phyloP scores from a whole-genome alignment of 1,140 invertebrate species.

The Drosophila azteca region DNA sequence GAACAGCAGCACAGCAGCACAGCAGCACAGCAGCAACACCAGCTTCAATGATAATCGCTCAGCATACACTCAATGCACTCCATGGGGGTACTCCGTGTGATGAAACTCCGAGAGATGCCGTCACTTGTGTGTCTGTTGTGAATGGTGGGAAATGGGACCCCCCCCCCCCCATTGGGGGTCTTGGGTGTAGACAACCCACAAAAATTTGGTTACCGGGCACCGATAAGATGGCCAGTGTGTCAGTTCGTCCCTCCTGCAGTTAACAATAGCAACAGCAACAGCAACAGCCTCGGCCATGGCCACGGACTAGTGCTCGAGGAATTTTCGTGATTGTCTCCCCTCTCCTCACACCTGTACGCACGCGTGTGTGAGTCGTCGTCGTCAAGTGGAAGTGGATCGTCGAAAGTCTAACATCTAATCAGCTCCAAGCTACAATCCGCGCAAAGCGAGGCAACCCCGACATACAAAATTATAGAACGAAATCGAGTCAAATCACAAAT shows the following conservation, averaged over 20 bases:
- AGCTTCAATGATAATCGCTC: slow-evolving; percentile 31
- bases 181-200: slow-evolving; percentile 15
- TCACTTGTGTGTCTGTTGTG: too few relatives aligned
- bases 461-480: not conserved
- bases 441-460: not conserved
- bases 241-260: too few relatives aligned
- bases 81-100: not conserved
- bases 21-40: not conserved
- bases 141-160: too few relatives aligned
- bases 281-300: not conserved
- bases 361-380: not conserved
- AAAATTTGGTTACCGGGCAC: slow-evolving; percentile 51
- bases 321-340: too few relatives aligned
- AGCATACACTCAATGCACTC: not conserved
- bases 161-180: not conserved
- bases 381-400: slow-evolving; percentile 9
- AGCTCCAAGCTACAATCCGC: not conserved
- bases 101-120: not conserved
- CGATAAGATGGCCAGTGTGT: slow-evolving; percentile 52
- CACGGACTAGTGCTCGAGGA: too few relatives aligned
- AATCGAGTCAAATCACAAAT: not conserved
- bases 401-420: slow-evolving; percentile 6
- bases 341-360: too few relatives aligned
- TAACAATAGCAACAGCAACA: too few relatives aligned
- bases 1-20: not conserved